A percentile compares a stretch with the other conserved stretches of the same genome.
phyloP scores from a whole-genome alignment of 2,888 invertebrate species.

The Galerucella nymphaeae region DNA sequence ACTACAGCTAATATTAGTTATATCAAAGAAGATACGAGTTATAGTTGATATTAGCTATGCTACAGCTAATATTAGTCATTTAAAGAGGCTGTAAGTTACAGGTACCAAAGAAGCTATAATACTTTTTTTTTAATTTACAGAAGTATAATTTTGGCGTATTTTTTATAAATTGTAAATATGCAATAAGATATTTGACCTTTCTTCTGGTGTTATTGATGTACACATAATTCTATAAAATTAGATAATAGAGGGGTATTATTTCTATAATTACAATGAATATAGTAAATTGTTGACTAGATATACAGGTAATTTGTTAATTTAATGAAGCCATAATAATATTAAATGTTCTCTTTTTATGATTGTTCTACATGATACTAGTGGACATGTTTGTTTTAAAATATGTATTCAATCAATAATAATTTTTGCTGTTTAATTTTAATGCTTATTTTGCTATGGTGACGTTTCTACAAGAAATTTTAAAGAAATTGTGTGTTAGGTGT shows the following conservation, averaged over 20 bases:
- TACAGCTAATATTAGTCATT: slow-evolving; percentile 1
- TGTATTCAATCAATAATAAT: too few species aligned
- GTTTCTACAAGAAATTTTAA: too few species aligned
- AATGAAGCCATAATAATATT: background rate
- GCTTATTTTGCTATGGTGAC: too few species aligned
- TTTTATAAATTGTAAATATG: slow-evolving; percentile 51
- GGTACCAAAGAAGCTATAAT: slow-evolving; percentile 35
- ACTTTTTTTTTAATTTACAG: background rate
- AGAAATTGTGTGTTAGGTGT: too few species aligned
- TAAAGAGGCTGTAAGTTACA: slow-evolving; percentile 3
- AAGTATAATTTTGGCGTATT: slow-evolving; percentile 30
- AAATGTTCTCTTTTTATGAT: too few species aligned
- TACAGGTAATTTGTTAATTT: background rate
- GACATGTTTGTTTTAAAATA: too few species aligned
- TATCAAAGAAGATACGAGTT: background rate
- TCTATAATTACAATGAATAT: background rate
- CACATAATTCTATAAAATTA: slow-evolving; percentile 38
- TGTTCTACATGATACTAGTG: too few species aligned
- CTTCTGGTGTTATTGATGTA: slow-evolving; percentile 49
- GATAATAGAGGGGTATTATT: slow-evolving; percentile 36
- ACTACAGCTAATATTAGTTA: background rate
- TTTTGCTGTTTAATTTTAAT: too few species aligned
- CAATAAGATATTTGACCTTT: slow-evolving; percentile 54
- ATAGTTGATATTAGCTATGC: background rate
- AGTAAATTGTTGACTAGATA: background rate